Conservation (phyloP, 1,140 invertebrate species). For the Neotoxoptera formosana region DNA sequence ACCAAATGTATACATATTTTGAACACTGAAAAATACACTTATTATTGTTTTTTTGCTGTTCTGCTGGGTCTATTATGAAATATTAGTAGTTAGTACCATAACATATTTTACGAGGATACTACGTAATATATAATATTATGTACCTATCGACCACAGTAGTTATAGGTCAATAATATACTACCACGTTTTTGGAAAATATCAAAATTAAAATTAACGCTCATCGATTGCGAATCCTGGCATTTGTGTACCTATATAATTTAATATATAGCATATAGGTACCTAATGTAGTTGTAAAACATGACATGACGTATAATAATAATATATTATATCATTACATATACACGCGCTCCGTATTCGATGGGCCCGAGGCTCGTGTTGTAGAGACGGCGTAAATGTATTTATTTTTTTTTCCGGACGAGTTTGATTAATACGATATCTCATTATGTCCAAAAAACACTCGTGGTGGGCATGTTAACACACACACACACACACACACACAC, state of each 20-base stretch:
- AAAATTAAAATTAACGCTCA: background rate
- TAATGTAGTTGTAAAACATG: background rate
- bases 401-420: background rate
- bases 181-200: background rate
- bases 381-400: background rate
- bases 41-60: background rate
- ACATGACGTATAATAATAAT: background rate
- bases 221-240: background rate
- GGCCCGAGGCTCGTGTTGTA: background rate
- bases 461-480: background rate
- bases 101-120: background rate
- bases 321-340: background rate
- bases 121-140: background rate
- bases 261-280: background rate
- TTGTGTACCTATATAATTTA: background rate
- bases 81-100: too few species aligned
- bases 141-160: background rate
- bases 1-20: background rate
- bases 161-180: background rate
- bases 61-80: background rate
- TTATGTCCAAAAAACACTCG: slow-evolving; percentile 3
- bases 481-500: background rate
- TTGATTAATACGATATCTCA: slow-evolving; percentile 6
- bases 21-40: background rate
- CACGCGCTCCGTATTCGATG: background rate